Percentiles rank a stretch among this genome's conserved stretches.
Evolutionary conservation across 2,888 invertebrate species (phyloP).

Genomic region (Poecilus cupreus): DNA sequence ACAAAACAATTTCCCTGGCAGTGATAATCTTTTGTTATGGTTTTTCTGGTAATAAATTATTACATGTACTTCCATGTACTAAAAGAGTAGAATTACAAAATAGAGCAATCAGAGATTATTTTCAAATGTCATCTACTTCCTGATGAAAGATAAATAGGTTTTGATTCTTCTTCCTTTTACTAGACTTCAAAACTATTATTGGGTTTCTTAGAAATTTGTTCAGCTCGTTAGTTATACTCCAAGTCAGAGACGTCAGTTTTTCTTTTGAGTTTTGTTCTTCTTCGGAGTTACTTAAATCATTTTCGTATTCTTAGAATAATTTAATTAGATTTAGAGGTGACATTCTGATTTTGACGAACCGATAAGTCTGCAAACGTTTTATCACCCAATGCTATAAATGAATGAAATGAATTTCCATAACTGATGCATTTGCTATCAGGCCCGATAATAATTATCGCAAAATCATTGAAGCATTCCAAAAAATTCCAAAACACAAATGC

Average conservation of each 20-base stretch:
- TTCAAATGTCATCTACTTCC: neutral
- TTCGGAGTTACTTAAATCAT: neutral
- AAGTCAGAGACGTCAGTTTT: neutral
- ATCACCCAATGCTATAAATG: neutral
- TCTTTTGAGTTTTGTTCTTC: neutral
- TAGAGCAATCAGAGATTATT: neutral
- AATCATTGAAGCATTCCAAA: neutral
- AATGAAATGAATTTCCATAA: neutral
- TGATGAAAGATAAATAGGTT: conserved; percentile 13
- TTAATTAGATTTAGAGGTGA: neutral
- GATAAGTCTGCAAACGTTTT: neutral
- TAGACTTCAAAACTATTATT: conserved; percentile 1
- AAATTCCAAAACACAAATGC: neutral
- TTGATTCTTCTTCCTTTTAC: conserved; percentile 14
- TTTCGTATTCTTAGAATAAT: neutral
- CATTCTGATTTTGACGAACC: neutral
- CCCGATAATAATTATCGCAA: neutral
- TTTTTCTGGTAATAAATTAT: too few relatives aligned
- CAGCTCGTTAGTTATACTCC: neutral
- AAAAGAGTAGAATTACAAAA: too few relatives aligned
- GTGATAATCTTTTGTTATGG: too few relatives aligned
- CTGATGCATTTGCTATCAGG: too few relatives aligned
- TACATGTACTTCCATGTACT: too few relatives aligned
- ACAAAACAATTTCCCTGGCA: too few relatives aligned
- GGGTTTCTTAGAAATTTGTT: conserved; percentile 6